Base-by-base conservation (phyloP, 2,113 vertebrate species). In the Syngnathus scovelli region DNA sequence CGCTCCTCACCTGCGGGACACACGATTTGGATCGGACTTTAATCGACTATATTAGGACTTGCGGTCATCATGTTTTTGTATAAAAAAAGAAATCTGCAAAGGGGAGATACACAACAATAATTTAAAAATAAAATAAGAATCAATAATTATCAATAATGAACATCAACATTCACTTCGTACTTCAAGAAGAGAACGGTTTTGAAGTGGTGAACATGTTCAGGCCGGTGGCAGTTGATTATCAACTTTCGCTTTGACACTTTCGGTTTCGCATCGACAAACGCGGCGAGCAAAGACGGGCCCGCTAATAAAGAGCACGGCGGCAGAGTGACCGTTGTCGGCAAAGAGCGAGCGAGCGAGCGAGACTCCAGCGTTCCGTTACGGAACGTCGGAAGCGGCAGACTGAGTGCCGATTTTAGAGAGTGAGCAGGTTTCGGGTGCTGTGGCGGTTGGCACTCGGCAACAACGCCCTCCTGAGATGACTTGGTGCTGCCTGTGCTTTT, bases 1-100 rank as follows among this genome's bases (percentile, higher is more conserved):
- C 93, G 96, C 81, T 88, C 90, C 77, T 93, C 94, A 87, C 95
- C 97, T 99, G 92, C 6, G 27, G 13, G 13, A 7, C 27, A 58
- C 4, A 58, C 55, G 44, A 48, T 6, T 48, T 6, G 15, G 5
- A 13, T 16, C 5, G 44, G 44, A 46, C 44, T 48, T 48, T 1
- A 48, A 15, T 48, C 15, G 1, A 4, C 13, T 6, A 16, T 46
- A 16, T 46, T 48, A 48, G 44, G 44, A 48, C 44, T 46, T 15
- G 7, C 8, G 41, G 3, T 33, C 27, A 33, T 33, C 27, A 33
- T 3, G 27, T 33, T 33, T 33, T 33, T 33, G 27, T 33, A 33
- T 27, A 33, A 33, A 33, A 33, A 33, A 33, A 33, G 0, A 3
- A 33, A 33, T 33, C 27, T 33, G 27, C 27, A 33, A 33, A 33